Base-by-base conservation (phyloP, 1,140 invertebrate species). In the Heliconius nattereri region DNA sequence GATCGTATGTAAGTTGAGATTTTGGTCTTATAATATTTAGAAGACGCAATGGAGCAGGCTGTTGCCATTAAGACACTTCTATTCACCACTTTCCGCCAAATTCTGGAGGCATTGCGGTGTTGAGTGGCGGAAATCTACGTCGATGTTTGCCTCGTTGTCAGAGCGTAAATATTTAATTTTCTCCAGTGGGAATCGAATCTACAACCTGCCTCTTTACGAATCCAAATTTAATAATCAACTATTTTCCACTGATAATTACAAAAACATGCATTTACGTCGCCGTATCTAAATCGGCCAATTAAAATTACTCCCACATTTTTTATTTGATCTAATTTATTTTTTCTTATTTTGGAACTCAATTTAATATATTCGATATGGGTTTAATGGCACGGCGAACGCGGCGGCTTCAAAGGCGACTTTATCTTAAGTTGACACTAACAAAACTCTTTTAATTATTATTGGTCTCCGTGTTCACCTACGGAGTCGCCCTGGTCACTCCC, bases 361-460 rank as follows among this genome's bases (percentile, higher is more conserved):
- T 82, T 78, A 82, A 82, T 84, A 81, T 80, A 78, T 75, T 70
- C 76, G 57, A 84, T 80, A 71, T 54, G 32, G 70, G 75, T 66
- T 85, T 82, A 87, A 85, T 45, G 40, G 13, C 13, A 45, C 16
- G 78, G 78, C 79, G 79, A 81, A 54, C 35, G 84, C 87, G 90
- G 91, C 84, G 83, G 73, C 84, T 81, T 89, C 86, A 91, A 91
- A 91, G 86, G 66, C 45, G 52, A 29, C 66, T 78, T 93, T 91
- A 92, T 93, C 91, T 90, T 76, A 73, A 71, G 86, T 90, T 93
- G 90, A 93, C 91, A 92, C 89, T 92, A 86, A 93, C 90, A 92
- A 93, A 93, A 92, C 91, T 89, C 89, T 91, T 93, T 93, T 93
- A 93, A 93, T 93, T 93, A 91, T 86, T 83, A 81, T 76, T 29